Base-by-base conservation (phyloP, 1,140 invertebrate species). In the Drosophila nigrodunni region DNA sequence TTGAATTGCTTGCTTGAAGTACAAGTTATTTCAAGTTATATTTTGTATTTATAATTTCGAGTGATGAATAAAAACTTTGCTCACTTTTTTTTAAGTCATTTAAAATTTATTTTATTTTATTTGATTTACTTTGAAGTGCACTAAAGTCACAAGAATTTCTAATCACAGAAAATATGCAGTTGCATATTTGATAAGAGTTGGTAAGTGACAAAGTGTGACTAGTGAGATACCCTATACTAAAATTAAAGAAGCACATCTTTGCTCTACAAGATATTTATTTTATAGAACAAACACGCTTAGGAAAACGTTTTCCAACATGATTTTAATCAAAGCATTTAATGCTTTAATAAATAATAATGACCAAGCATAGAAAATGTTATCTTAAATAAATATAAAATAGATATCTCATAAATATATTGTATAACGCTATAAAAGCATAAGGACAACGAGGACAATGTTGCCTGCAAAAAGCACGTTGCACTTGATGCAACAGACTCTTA, bases 381-480 rank as follows among this genome's bases (percentile, higher is more conserved):
- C 44, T 9, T 43, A 43, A 43, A 11, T 13, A 10, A 39, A 39
- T 39, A 39, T 39, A 8, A 35, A 34, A 52, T 13, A 37, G 34
- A 55, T 18, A 55, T 55, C 35, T 55, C 13, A 3, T 54, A 55
- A 34, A 55, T 35, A 55, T 15, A 25, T 25, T 35, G 37, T 15
- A 25, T 25, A 30, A 30, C 21, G 9, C 25, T n/a, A 54, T 18
- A 9, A 15, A 58, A 74, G 37, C 52, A 70, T 57, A 71, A 71
- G 13, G 55, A 59, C 60, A 62, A 59, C 60, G 44, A 44, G 18
- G 64, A 52, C 49, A 54, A 58, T 41, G 71, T 71, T 50, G 39
- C 71, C 47, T 62, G 52, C 68, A 74, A 75, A 30, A 76, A 70
- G 71, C 77, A 47, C 65, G 70, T 62, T 78, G 52, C 52, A 34